Base-by-base conservation (phyloP, 2,888 invertebrate genomes). In the Cynaeus angustus region DNA sequence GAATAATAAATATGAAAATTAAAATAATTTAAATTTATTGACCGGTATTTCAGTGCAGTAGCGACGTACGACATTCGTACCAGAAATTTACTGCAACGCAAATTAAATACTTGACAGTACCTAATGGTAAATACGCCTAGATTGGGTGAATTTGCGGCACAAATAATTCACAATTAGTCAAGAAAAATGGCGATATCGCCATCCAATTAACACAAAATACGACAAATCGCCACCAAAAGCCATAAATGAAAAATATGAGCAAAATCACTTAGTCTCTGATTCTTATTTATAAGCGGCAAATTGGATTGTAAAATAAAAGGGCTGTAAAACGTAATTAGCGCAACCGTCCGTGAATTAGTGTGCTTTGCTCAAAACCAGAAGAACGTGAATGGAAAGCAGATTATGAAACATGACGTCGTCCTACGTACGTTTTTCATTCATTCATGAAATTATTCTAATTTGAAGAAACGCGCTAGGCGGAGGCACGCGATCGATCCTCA, bases 361-460 rank as follows among this genome's bases (percentile, higher is more conserved):
- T 16, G 30, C 46, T 46, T 33, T 61, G 30, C 48, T 41, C 30
- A 56, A 66, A 16, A 16, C 45, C 48, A 10, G 48, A 9, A 21
- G 26, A 45, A 33, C 56, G 56, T 66, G 48, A 66, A 66, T 55
- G 56, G 66, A 56, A 56, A 66, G 56, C 56, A 38, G 37, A 72
- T 75, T 74, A 70, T 70, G 75, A 74, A 74, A 75, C 72, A 70
- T 73, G 74, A 72, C 70, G 37, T 53, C 71, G 50, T 69, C 75
- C 77, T 74, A 75, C 77, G 75, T 74, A 64, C 50, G 50, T 61
- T 68, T 74, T 70, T 71, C 77, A 79, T 80, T 80, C 81, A 81
- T 81, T 81, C 81, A 81, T 81, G 78, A 81, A 81, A 80, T 80
- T 79, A 79, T 78, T 80, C 79, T 79, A 81, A 80, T 79, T 80